Percentiles rank a stretch among this genome's conserved stretches.
Conservation (phyloP, 1,140 invertebrate species). For the Chymomyza costata region DNA sequence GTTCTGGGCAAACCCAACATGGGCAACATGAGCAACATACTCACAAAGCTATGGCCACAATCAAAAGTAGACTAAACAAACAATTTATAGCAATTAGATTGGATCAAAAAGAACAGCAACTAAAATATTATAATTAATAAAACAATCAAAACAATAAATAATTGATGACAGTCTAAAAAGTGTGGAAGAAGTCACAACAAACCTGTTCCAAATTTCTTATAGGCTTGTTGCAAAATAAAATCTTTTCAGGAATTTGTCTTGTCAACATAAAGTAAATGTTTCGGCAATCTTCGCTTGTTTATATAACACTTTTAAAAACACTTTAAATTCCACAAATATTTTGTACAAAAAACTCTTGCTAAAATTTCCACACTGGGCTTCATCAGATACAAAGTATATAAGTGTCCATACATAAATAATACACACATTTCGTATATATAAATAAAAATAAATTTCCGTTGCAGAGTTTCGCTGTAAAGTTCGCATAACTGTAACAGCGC, state of each 20-base stretch:
- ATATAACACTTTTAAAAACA: not conserved
- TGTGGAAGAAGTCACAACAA: too few relatives aligned
- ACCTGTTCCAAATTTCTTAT: too few relatives aligned
- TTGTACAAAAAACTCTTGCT: not conserved
- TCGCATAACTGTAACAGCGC: conserved; percentile 33
- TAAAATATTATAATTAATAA: not conserved
- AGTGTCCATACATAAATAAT: conserved; percentile 21
- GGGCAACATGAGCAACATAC: not conserved
- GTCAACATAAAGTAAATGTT: conserved; percentile 5
- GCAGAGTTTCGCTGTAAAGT: not conserved
- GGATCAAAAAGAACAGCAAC: not conserved
- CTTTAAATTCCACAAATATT: conserved; percentile 3
- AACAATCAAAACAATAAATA: too few relatives aligned
- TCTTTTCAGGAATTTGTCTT: not conserved
- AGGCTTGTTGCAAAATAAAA: not conserved
- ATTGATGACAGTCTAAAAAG: too few relatives aligned
- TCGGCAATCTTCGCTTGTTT: not conserved
- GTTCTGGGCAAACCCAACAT: conserved; percentile 19
- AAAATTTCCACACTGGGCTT: conserved; percentile 7
- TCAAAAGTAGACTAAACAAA: conserved; percentile 69
- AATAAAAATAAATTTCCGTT: too few relatives aligned
- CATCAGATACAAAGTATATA: conserved; percentile 17
- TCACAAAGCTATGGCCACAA: conserved; percentile 34
- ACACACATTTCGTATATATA: conserved; percentile 3
- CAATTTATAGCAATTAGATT: conserved; percentile 58